Evolutionary conservation across 2,113 vertebrate species (phyloP).

Genomic region (Dolichallabes microphthalmus): DNA sequence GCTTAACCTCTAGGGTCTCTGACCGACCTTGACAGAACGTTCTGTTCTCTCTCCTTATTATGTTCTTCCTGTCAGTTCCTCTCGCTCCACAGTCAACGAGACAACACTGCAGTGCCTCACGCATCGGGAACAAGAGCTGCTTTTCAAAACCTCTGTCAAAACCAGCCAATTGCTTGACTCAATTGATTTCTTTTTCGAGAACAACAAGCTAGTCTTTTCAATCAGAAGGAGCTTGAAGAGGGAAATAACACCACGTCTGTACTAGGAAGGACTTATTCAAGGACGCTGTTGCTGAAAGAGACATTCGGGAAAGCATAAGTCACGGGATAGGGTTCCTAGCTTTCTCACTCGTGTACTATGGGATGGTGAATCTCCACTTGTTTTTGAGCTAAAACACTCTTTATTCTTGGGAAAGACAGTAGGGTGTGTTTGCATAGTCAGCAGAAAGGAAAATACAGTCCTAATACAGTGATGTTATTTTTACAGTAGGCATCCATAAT

Average conservation of each 20-base stretch:
- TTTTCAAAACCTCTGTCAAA: constrained; percentile 24
- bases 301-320: constrained; percentile 1
- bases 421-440: background rate
- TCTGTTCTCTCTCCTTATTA: background rate
- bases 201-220: constrained; percentile 15
- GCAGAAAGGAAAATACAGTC: background rate
- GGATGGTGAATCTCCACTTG: background rate
- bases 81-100: background rate
- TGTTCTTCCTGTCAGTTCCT: constrained; percentile 2
- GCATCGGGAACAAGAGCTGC: constrained; percentile 18
- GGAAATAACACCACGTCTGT: constrained; percentile 23
- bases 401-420: background rate
- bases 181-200: constrained; percentile 31
- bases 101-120: constrained; percentile 20
- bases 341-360: background rate
- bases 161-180: constrained; percentile 1
- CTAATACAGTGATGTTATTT: background rate
- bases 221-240: constrained; percentile 18
- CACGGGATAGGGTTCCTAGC: background rate
- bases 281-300: background rate
- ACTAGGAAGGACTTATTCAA: constrained; percentile 25
- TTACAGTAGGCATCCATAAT: background rate
- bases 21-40: constrained; percentile 23
- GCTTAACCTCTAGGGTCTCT: constrained; percentile 2
- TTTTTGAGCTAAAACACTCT: background rate